These are phyloP conservation scores for Plecturocebus donacophilus DNA, from an alignment of 2,113 vertebrate genomes.

Conservation along the genomic window DNA sequence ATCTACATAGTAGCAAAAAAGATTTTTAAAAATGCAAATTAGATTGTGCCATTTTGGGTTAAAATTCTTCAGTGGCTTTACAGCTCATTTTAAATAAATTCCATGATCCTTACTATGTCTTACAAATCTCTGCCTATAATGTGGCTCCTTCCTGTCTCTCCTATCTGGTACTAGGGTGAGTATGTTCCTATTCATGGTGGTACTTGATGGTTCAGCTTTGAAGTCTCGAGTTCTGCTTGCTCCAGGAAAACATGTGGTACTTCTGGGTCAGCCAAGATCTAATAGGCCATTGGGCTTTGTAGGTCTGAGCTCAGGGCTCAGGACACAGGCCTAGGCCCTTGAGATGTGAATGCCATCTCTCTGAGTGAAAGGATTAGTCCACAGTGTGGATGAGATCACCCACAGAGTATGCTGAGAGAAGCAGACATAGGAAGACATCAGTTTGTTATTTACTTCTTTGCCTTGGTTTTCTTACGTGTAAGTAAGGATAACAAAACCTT, in stretches of 20 bases:
- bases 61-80: neutral
- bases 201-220: neutral
- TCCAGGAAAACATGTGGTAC: neutral
- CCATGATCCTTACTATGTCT: neutral
- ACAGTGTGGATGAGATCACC: neutral
- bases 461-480: neutral
- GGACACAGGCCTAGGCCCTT: neutral
- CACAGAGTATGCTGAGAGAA: neutral
- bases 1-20: neutral
- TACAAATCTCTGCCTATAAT: neutral
- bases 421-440: neutral
- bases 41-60: neutral
- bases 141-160: neutral
- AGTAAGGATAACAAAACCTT: conserved; percentile 28
- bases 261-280: neutral
- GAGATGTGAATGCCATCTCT: neutral
- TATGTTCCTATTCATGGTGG: neutral
- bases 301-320: neutral
- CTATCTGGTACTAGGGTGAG: neutral
- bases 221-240: neutral
- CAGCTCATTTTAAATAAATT: neutral
- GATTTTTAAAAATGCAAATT: neutral
- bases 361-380: neutral
- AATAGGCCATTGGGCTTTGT: neutral
- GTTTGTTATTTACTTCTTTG: neutral